Base-by-base conservation (phyloP, 2,888 invertebrate species). In the Pristionchus japonicus region DNA sequence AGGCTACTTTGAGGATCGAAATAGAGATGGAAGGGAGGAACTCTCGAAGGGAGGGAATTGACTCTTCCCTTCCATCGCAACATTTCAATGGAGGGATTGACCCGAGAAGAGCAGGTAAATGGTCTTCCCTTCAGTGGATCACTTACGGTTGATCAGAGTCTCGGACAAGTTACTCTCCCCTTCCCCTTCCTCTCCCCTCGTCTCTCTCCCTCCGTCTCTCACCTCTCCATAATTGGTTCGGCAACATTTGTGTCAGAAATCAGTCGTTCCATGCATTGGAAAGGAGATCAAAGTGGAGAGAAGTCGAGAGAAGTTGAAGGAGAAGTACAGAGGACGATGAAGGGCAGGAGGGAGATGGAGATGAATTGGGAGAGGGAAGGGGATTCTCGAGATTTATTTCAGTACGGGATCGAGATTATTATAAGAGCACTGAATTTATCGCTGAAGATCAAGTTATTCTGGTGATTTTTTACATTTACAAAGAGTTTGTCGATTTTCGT, bases 241-340 rank as follows among this genome's bases (percentile, higher is more conserved):
- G 77, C 77, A 77, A 77, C 77, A 77, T 77, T 77, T 74, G 17
- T 77, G 77, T 34, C 77, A 43, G 43, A 77, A 77, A 77, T 77
- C 77, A 40, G 43, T 11, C 47, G n/a, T 11, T 77, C 20, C 11
- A 77, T 77, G 77, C 77, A 77, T 77, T 77, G n/a, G 15, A 40
- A 47, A 77, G 23, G n/a, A 77, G 43, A 23, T 47, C 77, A 77
- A 77, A 77, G 43, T 77, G 77, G 43, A 70, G 3, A 7, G 70
- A 70, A 37, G 15, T 57, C 23, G 52, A 64, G 31, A 31, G 31
- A 64, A 64, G 64, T 64, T 64, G 64, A 64, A 64, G 64, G 15
- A 20, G 52, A 57, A 27, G 61, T 61, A 15, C 34, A 67, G 34
- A 67, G 40, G 74, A 40, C 40, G 23, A 74, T 40, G 20, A 23